Conservation (phyloP, 2,113 vertebrate genomes). For the Paracanthobrama guichenoti region DNA sequence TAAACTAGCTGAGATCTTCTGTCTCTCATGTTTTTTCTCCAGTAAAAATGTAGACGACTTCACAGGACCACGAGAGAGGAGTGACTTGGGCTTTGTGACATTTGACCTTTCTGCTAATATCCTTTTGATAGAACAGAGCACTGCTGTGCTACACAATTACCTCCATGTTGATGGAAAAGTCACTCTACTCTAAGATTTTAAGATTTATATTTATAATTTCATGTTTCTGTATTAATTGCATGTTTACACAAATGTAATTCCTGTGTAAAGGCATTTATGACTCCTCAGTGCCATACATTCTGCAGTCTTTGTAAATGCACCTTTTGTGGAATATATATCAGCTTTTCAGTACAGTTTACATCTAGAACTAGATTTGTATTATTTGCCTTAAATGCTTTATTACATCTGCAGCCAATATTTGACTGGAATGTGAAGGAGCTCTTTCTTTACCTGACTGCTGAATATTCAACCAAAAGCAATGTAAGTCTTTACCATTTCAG, state of each 20-base stretch:
- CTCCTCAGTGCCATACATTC: background rate
- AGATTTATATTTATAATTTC: background rate
- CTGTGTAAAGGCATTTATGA: background rate
- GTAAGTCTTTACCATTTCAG: slow-evolving; percentile 76
- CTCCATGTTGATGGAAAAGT: background rate
- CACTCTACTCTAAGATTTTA: background rate
- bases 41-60: slow-evolving; percentile 99
- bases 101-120: slow-evolving; percentile 97
- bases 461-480: slow-evolving; percentile 94
- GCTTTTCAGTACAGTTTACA: background rate
- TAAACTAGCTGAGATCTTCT: background rate
- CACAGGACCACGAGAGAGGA: slow-evolving; percentile 94
- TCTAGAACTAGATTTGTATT: slow-evolving; percentile 7
- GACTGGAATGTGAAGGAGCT: slow-evolving; percentile 99
- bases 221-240: background rate
- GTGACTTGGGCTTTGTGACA: slow-evolving; percentile 93
- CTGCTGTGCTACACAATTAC: background rate
- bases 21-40: slow-evolving; percentile 50
- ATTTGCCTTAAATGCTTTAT: slow-evolving; percentile 76
- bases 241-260: background rate
- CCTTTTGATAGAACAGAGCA: slow-evolving; percentile 74
- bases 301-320: background rate
- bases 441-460: slow-evolving; percentile 95
- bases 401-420: slow-evolving; percentile 96
- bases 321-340: background rate